Base-by-base conservation (phyloP, 2,888 invertebrate genomes). In the Cheilosia vernalis region DNA sequence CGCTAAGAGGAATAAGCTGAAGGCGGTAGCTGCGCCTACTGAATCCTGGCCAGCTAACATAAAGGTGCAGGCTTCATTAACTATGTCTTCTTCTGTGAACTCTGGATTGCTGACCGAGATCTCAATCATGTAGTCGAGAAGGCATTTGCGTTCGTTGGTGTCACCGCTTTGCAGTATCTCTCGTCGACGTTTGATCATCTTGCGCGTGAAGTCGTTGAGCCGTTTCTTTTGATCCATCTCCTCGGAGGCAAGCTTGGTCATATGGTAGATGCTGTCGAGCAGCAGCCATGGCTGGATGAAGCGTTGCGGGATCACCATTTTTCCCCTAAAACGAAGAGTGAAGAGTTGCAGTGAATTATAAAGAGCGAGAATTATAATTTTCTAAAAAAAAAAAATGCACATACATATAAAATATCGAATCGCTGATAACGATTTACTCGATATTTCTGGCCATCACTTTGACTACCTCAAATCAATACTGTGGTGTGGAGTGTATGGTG, bases 21-120 rank as follows among this genome's bases (percentile, higher is more conserved):
- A 93, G 0, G 94, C 94, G 1, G 93, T 90, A 0, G 94, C 93
- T 0, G 94, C 93, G 0, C 93, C 94, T 2, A 94, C 94, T 0
- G 94, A 94, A 87, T 94, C 94, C 89, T 94, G 94, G 0, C 94
- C 94, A 9, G 94, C 94, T 47, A 95, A 89, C 94, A 94, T 94
- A 87, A 94, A 94, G 0, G 94, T 94, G 82, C 94, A 94, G 2
- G 93, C 92, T 89, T 94, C 94, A 87, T 94, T 93, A 0, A 94
- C 91, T 53, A 94, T 93, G 87, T 94, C 94, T 17, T 94, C 93
- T 81, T 94, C 93, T 0, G 92, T 93, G 87, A 94, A 94, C 60
- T 91, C 90, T 1, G 92, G 90, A 89, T 93, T 92, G 21, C 89
- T 92, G 81, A 93, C 93, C 0, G 93, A 92, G 55, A 93, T 92